Percentiles rank a stretch among this genome's conserved stretches.
Evolutionary conservation across 1,140 invertebrate genomes (phyloP).

Genomic region (Diorhabda elongata): DNA sequence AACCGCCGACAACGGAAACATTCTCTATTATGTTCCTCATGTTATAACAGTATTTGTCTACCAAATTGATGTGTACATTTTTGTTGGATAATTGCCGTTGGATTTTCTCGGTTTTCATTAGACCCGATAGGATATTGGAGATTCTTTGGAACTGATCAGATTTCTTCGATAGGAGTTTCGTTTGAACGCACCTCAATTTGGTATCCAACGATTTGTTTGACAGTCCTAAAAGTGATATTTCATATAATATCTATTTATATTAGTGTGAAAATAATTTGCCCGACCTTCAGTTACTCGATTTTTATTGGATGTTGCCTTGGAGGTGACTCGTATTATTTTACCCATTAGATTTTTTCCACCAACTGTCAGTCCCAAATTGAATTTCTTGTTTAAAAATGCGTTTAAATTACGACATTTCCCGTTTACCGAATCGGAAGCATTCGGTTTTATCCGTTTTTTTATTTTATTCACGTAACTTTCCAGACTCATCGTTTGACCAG

Average conservation of each 20-base stretch:
- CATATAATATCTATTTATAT: not conserved
- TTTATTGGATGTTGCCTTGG: not conserved
- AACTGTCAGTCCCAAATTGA: conserved; percentile 28
- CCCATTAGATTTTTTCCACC: conserved; percentile 32
- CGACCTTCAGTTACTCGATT: not conserved
- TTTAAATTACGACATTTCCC: conserved; percentile 17
- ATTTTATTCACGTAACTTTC: conserved; percentile 31
- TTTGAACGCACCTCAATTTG: not conserved
- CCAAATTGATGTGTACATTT: conserved; percentile 24
- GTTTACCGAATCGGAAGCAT: conserved; percentile 1
- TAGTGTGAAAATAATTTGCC: not conserved
- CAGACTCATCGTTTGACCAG: conserved; percentile 31
- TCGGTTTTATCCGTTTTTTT: conserved; percentile 10
- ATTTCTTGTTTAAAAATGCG: conserved; percentile 32
- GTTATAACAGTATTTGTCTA: conserved; percentile 23
- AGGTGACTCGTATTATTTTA: conserved; percentile 32
- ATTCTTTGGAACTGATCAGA: conserved; percentile 17
- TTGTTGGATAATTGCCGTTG: conserved; percentile 28
- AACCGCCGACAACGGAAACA: conserved; percentile 26
- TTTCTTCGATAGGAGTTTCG: not conserved
- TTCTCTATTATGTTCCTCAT: conserved; percentile 17
- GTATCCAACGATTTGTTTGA: not conserved
- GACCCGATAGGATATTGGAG: conserved; percentile 25
- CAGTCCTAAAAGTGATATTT: not conserved
- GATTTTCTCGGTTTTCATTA: conserved; percentile 35